Evolutionary conservation across 2,113 vertebrate genomes (phyloP), one percentile per base, ranked within the genome.

Genomic region (Clupea harengus): DNA sequence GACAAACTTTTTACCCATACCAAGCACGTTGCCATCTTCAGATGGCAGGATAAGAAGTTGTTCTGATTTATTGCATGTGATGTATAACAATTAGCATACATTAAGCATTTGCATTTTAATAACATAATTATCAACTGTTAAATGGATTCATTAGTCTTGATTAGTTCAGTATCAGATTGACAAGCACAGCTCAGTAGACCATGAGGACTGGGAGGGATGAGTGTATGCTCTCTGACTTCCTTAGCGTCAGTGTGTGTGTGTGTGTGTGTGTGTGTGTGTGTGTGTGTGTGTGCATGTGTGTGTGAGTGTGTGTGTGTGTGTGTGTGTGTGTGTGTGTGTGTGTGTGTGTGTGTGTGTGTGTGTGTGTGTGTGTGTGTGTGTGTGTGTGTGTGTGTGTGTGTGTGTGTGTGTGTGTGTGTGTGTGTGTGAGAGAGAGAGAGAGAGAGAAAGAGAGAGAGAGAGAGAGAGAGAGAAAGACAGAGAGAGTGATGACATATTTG

Each of bases 31-130:
- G 64, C 28, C 64, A 72, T 32, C 25, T 88, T 85, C 83, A 80
- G 82, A 39, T 87, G 50, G 90, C 90, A 90, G 88, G 92, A 93
- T 90, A 83, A 92, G 88, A 88, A 95, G 94, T 86, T 94, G 81
- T 90, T 91, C 88, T 94, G 94, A 96, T 95, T 95, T 97, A 99
- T 97, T 95, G 90, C 89, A 96, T 96, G 90, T 95, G 95, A 97
- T 97, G 95, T 95, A 91, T 92, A 96, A 95, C 94, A 97, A 98
- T 97, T 97, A 97, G 93, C 93, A 96, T 95, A 95, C 97, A 96
- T 94, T 94, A 97, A 95, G 93, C 92, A 97, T 98, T 99, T 99
- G 96, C 97, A 98, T 99, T 97, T 99, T 98, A 98, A 98, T 98
- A 96, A 96, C 95, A 94, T 96, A 96, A 94, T 97, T 96, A 96